Conservation (phyloP, 2,797 vertebrate species). For the Premnoplex brunnescens region DNA sequence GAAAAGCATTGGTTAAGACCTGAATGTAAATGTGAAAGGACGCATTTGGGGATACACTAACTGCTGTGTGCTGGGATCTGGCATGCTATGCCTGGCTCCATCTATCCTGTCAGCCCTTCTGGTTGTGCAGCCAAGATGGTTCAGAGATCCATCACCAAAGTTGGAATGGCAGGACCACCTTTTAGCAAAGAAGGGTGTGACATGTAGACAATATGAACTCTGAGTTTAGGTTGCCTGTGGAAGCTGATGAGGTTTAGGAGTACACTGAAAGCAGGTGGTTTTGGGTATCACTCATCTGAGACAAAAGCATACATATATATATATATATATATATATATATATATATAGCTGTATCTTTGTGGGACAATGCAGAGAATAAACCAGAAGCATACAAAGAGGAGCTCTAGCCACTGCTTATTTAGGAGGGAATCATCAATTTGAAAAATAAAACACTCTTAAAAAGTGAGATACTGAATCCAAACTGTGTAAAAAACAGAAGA, state of each 20-base stretch:
- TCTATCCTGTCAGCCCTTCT: not conserved
- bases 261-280: not conserved
- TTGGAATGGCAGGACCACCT: not conserved
- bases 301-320: not conserved
- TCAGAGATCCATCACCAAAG: not conserved
- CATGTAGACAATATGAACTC: not conserved
- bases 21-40: slow-evolving; percentile 28
- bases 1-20: slow-evolving; percentile 10
- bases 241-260: not conserved
- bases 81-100: not conserved
- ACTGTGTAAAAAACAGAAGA: not conserved
- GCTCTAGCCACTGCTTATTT: not conserved
- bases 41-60: not conserved
- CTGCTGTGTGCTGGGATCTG: not conserved
- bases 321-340: not conserved
- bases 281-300: not conserved
- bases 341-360: slow-evolving; percentile 3
- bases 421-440: not conserved
- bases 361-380: slow-evolving; percentile 21
- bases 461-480: not conserved
- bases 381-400: not conserved
- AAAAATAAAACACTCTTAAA: slow-evolving; percentile 7
- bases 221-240: not conserved
- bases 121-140: not conserved
- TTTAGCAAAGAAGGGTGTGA: not conserved